A percentile compares a stretch with the other conserved stretches of the same genome.
Conservation (phyloP, 2,797 vertebrate genomes). For the Leptodactylus fallax region DNA sequence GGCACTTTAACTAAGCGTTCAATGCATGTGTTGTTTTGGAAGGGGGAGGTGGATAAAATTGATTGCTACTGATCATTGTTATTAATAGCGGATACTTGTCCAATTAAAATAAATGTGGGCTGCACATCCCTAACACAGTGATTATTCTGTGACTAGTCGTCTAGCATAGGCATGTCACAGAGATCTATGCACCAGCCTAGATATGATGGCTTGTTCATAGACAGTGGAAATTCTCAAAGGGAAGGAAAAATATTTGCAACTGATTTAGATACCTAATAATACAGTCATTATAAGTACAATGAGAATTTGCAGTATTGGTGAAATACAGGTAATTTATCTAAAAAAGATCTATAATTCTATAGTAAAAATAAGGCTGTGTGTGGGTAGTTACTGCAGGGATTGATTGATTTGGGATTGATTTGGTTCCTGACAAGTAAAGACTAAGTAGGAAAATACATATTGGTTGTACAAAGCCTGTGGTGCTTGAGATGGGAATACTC, state of each 20-base stretch:
- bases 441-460: too few relatives aligned
- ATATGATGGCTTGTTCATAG: background rate
- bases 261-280: background rate
- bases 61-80: slow-evolving; percentile 59
- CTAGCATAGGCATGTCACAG: background rate
- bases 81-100: slow-evolving; percentile 54
- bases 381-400: background rate
- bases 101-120: slow-evolving; percentile 55
- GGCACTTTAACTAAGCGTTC: slow-evolving; percentile 56
- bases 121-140: slow-evolving; percentile 30
- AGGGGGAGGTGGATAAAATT: slow-evolving; percentile 10
- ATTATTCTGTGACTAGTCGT: slow-evolving; percentile 48
- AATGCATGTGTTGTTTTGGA: slow-evolving; percentile 50
- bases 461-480: too few relatives aligned
- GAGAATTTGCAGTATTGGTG: background rate
- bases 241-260: background rate
- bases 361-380: background rate
- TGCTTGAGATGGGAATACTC: too few relatives aligned
- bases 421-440: background rate
- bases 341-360: background rate
- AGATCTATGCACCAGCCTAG: background rate
- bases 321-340: background rate
- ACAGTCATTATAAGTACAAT: background rate
- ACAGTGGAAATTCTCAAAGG: background rate
- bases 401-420: background rate